Evolutionary conservation across 2,113 vertebrate species (phyloP), one percentile per base, ranked within the genome.

Genomic region (Trogon melanurus): DNA sequence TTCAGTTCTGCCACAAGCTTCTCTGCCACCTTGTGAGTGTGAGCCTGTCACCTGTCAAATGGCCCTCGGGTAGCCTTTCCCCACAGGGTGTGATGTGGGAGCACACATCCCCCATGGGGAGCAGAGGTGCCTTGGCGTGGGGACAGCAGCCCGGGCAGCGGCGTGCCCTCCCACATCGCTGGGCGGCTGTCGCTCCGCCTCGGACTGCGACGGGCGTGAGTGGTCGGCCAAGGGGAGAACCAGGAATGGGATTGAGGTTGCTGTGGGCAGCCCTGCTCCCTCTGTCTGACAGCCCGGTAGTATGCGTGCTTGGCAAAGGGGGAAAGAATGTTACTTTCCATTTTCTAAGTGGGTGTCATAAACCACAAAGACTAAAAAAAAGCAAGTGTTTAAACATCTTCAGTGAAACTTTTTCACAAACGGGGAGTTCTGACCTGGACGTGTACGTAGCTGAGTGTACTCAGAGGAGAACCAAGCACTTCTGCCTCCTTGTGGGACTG

Each of bases 41-140:
- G 6, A n/a, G 22, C 48, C 27, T 44, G 0, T 50, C 10, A 23
- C 18, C 62, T 61, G 26, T 71, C 29, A 26, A 30, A 65, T 14
- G 48, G 41, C 4, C 15, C 26, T 32, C 0, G 1, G 20, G 44
- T 30, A 27, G 19, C 51, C 21, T 25, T 76, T 76, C n/a, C 18
- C 23, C 58, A 12, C 1, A 36, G 38, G 57, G 5, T 29, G 11
- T 2, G 26, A 10, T 36, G 13, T 30, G 27, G 51, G 38, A 48
- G 18, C 15, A 19, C 21, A 76, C 50, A 16, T 48, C 36, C 20
- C 32, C 34, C 2, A 9, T 11, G 34, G 50, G 38, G 58, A 60
- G 23, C 60, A 44, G 6, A 2, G 18, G 21, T 3, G 1, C 17
- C 47, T 34, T 47, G 56, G n/a, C 38, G 41, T 26, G 1, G 1